Evolutionary conservation across 1,140 invertebrate genomes (phyloP).

Genomic region (Radopholus similis): DNA sequence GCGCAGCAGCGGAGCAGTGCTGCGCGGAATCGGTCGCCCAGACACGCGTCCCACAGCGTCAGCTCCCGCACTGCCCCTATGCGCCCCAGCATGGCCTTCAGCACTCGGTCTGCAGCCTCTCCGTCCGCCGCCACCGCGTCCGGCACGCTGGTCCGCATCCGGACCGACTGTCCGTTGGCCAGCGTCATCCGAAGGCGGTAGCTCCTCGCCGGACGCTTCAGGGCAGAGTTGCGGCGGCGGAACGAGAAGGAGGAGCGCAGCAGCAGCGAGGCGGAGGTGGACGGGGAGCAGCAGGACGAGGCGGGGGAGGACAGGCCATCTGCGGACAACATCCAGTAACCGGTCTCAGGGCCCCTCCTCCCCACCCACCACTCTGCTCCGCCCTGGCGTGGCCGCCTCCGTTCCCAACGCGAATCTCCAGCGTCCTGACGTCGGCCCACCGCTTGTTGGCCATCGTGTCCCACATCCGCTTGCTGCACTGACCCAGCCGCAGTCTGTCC

Average conservation of each 20-base stretch:
- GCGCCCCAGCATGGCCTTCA: conserved; percentile 19
- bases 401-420: conserved; percentile 1
- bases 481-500: conserved; percentile 11
- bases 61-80: conserved; percentile 25
- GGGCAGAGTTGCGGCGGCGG: background rate
- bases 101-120: background rate
- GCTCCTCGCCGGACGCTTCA: too few species aligned
- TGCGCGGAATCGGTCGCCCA: conserved; percentile 12
- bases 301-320: background rate
- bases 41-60: conserved; percentile 31
- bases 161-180: conserved; percentile 12
- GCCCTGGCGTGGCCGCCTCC: background rate
- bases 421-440: background rate
- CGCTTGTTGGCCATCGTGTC: background rate
- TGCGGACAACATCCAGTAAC: background rate
- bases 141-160: too few species aligned
- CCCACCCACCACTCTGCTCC: background rate
- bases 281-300: background rate
- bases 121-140: conserved; percentile 11
- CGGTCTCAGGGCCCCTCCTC: background rate
- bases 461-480: background rate
- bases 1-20: background rate
- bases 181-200: conserved; percentile 14
- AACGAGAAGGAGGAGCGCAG: background rate
- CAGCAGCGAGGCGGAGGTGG: background rate